Percentiles rank a stretch among this genome's conserved stretches.
phyloP scores from a whole-genome alignment of 2,113 vertebrate species.

The Pangasianodon hypophthalmus region DNA sequence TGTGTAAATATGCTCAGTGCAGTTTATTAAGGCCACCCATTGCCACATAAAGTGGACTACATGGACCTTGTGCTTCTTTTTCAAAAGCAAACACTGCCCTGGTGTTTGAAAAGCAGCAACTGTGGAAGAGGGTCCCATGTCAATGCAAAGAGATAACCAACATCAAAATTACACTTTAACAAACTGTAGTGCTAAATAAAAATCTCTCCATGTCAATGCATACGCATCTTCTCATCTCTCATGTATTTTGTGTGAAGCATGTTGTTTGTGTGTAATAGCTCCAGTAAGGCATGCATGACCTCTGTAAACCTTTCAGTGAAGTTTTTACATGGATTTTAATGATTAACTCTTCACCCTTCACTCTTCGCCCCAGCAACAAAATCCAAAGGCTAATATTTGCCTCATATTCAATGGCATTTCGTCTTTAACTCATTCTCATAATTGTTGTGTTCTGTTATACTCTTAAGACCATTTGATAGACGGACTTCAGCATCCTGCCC shows the following conservation, averaged over 20 bases:
- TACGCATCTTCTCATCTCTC: background rate
- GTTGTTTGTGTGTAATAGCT: background rate
- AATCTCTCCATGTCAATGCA: background rate
- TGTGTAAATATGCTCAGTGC: slow-evolving; percentile 50
- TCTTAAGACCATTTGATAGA: background rate
- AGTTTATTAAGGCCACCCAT: slow-evolving; percentile 42
- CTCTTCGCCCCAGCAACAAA: background rate
- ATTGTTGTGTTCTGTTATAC: background rate
- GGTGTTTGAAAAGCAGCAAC: background rate
- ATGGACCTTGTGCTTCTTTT: slow-evolving; percentile 43
- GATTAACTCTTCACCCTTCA: slow-evolving; percentile 7
- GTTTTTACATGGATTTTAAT: slow-evolving; percentile 21
- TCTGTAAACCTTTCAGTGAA: slow-evolving; percentile 17
- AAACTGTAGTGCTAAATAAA: background rate
- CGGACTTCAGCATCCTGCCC: background rate
- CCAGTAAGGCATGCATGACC: background rate
- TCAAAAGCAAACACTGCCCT: slow-evolving; percentile 42
- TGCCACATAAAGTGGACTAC: background rate
- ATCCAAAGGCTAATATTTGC: background rate
- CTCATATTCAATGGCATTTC: background rate
- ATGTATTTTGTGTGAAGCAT: background rate
- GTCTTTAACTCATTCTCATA: background rate
- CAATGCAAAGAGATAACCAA: background rate
- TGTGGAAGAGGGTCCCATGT: slow-evolving; percentile 32
- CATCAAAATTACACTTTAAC: background rate